Conservation (phyloP, 2,888 invertebrate genomes). For the Blera fallax region DNA sequence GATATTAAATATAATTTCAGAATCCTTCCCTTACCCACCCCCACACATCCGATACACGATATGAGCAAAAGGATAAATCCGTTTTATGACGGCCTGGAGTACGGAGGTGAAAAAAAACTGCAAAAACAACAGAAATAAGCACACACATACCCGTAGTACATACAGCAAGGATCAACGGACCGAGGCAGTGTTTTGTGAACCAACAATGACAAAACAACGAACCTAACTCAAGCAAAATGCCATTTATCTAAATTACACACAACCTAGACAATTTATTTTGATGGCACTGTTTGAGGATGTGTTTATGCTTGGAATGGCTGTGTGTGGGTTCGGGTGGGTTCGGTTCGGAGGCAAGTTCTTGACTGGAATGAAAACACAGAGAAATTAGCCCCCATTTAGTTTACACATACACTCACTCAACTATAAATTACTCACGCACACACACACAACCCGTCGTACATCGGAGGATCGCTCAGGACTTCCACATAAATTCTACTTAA, state of each 20-base stretch:
- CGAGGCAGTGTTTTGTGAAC: constrained; percentile 6
- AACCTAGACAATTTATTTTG: constrained; percentile 67
- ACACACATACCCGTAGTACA: background rate
- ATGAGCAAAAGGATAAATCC: constrained; percentile 17
- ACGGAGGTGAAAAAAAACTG: background rate
- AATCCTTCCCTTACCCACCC: background rate
- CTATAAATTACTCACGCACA: constrained; percentile 42
- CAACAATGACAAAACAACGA: constrained; percentile 47
- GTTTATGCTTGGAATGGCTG: constrained; percentile 25
- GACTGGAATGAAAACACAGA: background rate
- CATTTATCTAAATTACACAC: constrained; percentile 72
- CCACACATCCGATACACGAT: background rate
- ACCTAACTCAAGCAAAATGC: constrained; percentile 58
- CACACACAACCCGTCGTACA: background rate
- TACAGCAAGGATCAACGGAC: constrained; percentile 51
- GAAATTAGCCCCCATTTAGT: constrained; percentile 63
- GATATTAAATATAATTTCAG: constrained; percentile 43
- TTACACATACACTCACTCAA: background rate
- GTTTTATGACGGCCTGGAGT: constrained; percentile 2
- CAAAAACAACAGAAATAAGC: constrained; percentile 20
- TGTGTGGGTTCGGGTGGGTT: background rate
- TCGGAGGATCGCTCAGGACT: background rate
- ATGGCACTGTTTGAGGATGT: constrained; percentile 57
- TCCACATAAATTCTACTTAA: constrained; percentile 50
- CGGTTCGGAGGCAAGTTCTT: background rate